Conservation (phyloP, 2,113 vertebrate species). For the Aythya baeri region DNA sequence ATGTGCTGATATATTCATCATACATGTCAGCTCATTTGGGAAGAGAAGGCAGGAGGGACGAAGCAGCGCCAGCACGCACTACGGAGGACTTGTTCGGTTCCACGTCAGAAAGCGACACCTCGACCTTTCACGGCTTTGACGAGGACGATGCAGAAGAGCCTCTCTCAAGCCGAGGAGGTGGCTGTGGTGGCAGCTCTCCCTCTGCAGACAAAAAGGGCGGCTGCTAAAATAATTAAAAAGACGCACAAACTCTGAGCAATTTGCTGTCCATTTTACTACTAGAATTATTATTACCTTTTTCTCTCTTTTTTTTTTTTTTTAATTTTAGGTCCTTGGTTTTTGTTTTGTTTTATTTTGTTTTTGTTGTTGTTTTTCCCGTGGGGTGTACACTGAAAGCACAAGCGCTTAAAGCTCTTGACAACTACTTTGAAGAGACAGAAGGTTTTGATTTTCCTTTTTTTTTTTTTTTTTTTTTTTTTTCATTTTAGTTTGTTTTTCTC, state of each 20-base stretch:
- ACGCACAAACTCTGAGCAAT: constrained; percentile 69
- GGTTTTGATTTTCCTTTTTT: constrained; percentile 41
- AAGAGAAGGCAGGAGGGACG: constrained; percentile 91
- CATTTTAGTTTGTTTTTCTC: constrained; percentile 41
- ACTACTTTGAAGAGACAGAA: constrained; percentile 58
- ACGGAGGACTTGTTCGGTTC: constrained; percentile 98
- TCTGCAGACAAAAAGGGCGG: constrained; percentile 89
- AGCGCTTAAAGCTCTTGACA: constrained; percentile 69
- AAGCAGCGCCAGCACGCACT: constrained; percentile 81
- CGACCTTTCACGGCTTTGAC: constrained; percentile 98
- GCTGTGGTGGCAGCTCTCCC: constrained; percentile 84
- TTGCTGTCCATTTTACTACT: constrained; percentile 73
- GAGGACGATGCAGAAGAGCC: constrained; percentile 96
- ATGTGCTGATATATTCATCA: constrained; percentile 93
- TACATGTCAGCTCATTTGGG: constrained; percentile 91
- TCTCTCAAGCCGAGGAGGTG: constrained; percentile 84
- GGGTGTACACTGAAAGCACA: constrained; percentile 77
- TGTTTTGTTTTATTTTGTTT: neutral
- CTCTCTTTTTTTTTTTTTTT: constrained; percentile 37
- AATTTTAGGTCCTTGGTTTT: constrained; percentile 39
- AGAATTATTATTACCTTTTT: constrained; percentile 72
- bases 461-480: constrained; percentile 14
- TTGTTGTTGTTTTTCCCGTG: constrained; percentile 28
- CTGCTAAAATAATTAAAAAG: constrained; percentile 77
- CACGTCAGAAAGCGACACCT: constrained; percentile 98